Evolutionary conservation across 2,888 invertebrate genomes (phyloP).

Genomic region (Metallyticus violacea): DNA sequence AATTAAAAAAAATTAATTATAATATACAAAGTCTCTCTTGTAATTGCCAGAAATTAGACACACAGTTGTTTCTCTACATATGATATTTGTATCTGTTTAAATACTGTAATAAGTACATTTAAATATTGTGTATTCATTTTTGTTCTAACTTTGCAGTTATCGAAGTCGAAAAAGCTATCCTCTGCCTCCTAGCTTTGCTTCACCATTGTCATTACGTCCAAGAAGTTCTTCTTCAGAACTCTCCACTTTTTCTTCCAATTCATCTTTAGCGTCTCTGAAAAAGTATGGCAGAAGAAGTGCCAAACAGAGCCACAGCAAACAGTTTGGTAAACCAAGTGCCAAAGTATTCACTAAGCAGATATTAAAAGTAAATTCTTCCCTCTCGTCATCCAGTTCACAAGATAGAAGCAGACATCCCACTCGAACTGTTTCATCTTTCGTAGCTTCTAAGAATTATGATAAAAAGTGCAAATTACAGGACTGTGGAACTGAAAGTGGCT

Average conservation of each 20-base stretch:
- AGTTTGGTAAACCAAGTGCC: conserved; percentile 3
- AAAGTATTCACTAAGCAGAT: neutral
- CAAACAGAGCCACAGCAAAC: neutral
- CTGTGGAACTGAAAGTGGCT: neutral
- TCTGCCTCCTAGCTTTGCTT: neutral
- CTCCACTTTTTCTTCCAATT: neutral
- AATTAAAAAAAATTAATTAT: no score
- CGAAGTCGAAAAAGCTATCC: neutral
- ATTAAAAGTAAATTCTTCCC: neutral
- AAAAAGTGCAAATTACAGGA: neutral
- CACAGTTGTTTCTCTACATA: no score
- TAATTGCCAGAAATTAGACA: no score
- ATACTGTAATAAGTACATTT: neutral
- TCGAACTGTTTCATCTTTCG: neutral
- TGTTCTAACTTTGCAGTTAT: neutral
- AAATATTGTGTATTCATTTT: neutral
- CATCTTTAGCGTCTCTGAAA: neutral
- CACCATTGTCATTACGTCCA: neutral
- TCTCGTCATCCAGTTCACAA: neutral
- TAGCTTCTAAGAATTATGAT: neutral
- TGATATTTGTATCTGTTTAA: neutral
- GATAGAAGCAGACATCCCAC: neutral
- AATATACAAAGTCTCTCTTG: no score
- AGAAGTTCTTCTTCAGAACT: conserved; percentile 13
- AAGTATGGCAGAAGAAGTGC: neutral